Percentiles rank a stretch among this genome's conserved stretches.
Evolutionary conservation across 2,888 invertebrate species (phyloP).

Genomic region (Orthonychiurus folsomi): DNA sequence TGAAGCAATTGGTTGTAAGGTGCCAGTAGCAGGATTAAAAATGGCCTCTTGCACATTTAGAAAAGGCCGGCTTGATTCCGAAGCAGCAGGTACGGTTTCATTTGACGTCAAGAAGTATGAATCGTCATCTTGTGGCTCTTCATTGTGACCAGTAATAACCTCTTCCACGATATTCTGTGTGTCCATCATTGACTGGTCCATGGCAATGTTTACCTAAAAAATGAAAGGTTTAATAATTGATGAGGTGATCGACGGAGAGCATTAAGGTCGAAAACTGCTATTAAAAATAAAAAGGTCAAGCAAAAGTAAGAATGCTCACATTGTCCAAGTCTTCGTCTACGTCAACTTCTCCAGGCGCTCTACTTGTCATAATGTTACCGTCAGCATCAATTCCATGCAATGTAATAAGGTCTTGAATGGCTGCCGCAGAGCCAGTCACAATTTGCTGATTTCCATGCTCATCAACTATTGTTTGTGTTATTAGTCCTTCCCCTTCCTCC

Average conservation of each 20-base stretch:
- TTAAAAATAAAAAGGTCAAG: background rate
- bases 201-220: constrained; percentile 22
- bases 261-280: background rate
- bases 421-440: constrained; percentile 22
- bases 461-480: constrained; percentile 29
- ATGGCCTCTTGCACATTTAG: constrained; percentile 35
- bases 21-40: constrained; percentile 38
- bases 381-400: constrained; percentile 36
- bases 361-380: constrained; percentile 28
- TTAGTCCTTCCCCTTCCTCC: constrained; percentile 18
- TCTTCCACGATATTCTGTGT: constrained; percentile 36
- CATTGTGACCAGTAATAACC: constrained; percentile 27
- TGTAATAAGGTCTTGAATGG: constrained; percentile 37
- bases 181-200: constrained; percentile 36
- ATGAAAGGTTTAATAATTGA: background rate
- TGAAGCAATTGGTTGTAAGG: constrained; percentile 27
- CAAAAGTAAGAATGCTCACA: background rate
- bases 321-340: constrained; percentile 23
- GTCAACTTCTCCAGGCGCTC: constrained; percentile 19
- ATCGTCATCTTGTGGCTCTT: constrained; percentile 26
- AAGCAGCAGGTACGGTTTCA: constrained; percentile 7
- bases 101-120: constrained; percentile 17
- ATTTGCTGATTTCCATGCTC: constrained; percentile 30
- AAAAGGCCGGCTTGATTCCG: constrained; percentile 27
- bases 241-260: background rate